phyloP scores from a whole-genome alignment of 2,888 invertebrate genomes.

The Drosophila atripex region DNA sequence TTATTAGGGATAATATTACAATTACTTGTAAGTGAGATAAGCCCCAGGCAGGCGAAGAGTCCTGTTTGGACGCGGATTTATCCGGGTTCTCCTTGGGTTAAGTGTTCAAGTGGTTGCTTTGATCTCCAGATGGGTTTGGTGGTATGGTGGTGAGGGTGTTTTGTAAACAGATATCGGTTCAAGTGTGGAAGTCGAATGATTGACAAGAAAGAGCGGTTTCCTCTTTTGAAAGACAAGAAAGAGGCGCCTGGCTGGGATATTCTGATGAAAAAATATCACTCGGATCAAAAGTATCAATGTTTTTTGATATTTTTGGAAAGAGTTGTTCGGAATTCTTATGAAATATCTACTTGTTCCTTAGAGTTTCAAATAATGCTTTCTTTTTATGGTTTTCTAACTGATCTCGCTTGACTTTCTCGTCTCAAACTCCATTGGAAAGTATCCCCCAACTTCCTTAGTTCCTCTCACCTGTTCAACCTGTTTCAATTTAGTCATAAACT shows the following conservation, averaged over 20 bases:
- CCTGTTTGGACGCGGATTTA: constrained; percentile 15
- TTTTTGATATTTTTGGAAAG: background rate
- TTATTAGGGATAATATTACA: constrained; percentile 80
- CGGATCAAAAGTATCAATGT: background rate
- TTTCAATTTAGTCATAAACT: constrained; percentile 78
- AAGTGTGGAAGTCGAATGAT: constrained; percentile 47
- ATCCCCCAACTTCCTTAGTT: background rate
- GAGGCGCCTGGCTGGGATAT: constrained; percentile 24
- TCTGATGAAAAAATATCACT: background rate
- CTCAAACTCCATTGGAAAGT: background rate
- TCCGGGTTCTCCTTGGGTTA: constrained; percentile 32
- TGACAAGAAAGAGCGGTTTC: constrained; percentile 19
- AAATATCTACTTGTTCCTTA: background rate
- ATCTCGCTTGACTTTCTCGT: background rate
- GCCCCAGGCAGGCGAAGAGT: constrained; percentile 32
- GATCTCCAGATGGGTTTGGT: constrained; percentile 33
- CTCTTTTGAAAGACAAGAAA: constrained; percentile 3
- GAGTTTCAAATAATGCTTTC: background rate
- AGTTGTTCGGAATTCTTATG: background rate
- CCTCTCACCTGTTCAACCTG: constrained; percentile 57
- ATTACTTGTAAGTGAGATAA: constrained; percentile 78
- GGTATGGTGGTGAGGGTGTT: constrained; percentile 16
- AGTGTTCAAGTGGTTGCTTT: constrained; percentile 53
- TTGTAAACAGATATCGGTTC: constrained; percentile 51
- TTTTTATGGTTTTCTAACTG: background rate